These are phyloP conservation scores for Parapsyche elsis DNA, from an alignment of 1,140 invertebrate species.

Conservation along the genomic window DNA sequence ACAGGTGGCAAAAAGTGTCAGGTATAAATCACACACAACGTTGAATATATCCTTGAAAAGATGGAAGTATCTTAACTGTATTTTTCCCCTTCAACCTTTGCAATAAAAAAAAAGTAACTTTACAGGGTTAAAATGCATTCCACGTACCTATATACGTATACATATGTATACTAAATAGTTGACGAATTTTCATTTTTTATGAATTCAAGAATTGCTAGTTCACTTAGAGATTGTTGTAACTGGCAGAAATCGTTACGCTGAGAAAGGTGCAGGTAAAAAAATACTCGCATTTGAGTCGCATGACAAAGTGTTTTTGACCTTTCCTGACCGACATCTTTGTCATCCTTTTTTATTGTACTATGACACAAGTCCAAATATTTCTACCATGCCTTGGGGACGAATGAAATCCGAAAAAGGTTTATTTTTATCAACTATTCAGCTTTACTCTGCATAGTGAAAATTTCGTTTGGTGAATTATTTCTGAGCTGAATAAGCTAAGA, in stretches of 20 bases:
- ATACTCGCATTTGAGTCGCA: not conserved
- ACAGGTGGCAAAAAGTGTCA: conserved; percentile 44
- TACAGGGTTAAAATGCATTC: too few species aligned
- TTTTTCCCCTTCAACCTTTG: not conserved
- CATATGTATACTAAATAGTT: too few species aligned
- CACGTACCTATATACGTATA: too few species aligned
- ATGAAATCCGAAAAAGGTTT: conserved; percentile 14
- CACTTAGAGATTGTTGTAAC: too few species aligned
- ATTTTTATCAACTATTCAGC: conserved; percentile 10
- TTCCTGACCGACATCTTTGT: conserved; percentile 38
- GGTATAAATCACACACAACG: conserved; percentile 32
- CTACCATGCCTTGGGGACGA: not conserved
- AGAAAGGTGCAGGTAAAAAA: conserved; percentile 30
- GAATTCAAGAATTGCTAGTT: too few species aligned
- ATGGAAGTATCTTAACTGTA: not conserved
- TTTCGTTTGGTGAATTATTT: not conserved
- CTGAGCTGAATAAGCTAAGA: too few species aligned
- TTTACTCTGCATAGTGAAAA: not conserved
- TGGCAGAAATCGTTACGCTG: too few species aligned
- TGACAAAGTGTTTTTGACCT: conserved; percentile 39
- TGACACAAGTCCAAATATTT: conserved; percentile 12
- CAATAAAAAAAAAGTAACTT: too few species aligned
- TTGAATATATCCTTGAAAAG: conserved; percentile 14
- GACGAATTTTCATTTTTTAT: too few species aligned
- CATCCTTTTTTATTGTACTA: conserved; percentile 33